Evolutionary conservation across 2,888 invertebrate species (phyloP), one percentile per base, ranked within the genome.

Genomic region (Tiliacea citrago): DNA sequence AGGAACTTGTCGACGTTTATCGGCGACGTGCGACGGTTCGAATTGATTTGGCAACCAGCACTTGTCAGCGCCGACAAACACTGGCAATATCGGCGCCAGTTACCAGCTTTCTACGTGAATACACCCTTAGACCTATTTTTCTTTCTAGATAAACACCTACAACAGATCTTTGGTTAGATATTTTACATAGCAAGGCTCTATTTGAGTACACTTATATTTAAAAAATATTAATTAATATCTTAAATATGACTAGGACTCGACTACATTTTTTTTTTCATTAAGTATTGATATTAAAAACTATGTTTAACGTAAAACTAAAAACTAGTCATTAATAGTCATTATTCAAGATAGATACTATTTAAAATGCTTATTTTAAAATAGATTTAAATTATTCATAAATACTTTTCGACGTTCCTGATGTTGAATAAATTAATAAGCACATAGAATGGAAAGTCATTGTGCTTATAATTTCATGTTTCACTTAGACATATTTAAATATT

Each of bases 211-310:
- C 18, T 60, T 75, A 49, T 9, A 21, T 57, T 58, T 51, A 16
- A 29, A 75, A 66, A 42, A 5, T 24, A 77, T 57, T 72, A 42
- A 53, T 35, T 39, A 67, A 49, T 62, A 70, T 74, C 60, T 74
- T 81, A 79, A 75, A 66, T 83, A 86, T 88, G 88, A 88, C 88
- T 89, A 88, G 88, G 82, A 68, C 67, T 77, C 76, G 86, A 87
- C 88, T 86, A 77, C 51, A 73, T 65, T 0, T 81, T 35, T 67
- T 70, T 75, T 71, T 73, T 62, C 55, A 73, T 65, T 75, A 58
- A 29, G 58, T 68, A 39, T 60, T 65, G 65, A 72, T 75, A 51
- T 68, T 77, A 65, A 66, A 55, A 24, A 13, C 63, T 71, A 71
- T 71, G n/a, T 45, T 63, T 69, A 76, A 39, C 5, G 10, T 82